phyloP scores from a whole-genome alignment of 35 echinoderm and acorn worm genomes.

The Strongylocentrotus purpuratus region DNA sequence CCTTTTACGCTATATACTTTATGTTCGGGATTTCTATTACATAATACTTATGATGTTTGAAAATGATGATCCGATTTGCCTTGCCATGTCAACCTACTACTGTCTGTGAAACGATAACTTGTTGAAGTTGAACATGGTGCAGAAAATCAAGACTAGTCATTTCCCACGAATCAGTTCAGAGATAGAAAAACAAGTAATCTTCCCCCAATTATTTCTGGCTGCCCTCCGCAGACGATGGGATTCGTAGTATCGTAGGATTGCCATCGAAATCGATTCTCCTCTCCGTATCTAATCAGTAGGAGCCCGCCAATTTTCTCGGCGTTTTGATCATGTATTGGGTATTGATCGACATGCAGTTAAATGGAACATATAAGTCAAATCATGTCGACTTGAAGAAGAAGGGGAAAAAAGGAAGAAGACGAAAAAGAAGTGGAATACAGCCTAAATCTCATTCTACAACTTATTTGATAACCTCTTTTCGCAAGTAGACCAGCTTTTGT shows the following conservation, averaged over 20 bases:
- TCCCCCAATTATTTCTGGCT: conserved; percentile 39
- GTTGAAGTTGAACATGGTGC: background rate
- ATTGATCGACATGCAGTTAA: background rate
- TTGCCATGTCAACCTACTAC: background rate
- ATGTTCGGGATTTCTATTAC: too few species aligned
- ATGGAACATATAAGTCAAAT: conserved; percentile 30
- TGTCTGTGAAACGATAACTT: background rate
- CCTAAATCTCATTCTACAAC: background rate
- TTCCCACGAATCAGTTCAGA: background rate
- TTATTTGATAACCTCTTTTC: background rate
- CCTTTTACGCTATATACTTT: too few species aligned
- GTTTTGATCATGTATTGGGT: conserved; percentile 53
- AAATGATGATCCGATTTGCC: too few species aligned
- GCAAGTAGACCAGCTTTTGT: too few species aligned
- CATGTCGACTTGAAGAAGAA: background rate
- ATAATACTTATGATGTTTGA: too few species aligned
- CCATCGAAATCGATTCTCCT: background rate
- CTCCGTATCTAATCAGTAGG: conserved; percentile 31
- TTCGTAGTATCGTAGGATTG: conserved; percentile 31
- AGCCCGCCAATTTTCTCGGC: conserved; percentile 44
- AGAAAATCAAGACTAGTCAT: background rate
- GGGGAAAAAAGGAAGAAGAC: too few species aligned
- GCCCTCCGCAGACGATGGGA: conserved; percentile 30
- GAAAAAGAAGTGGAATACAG: too few species aligned
- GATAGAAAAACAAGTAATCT: conserved; percentile 25